phyloP scores from a whole-genome alignment of 2,113 vertebrate species.

The Taxidea taxus region DNA sequence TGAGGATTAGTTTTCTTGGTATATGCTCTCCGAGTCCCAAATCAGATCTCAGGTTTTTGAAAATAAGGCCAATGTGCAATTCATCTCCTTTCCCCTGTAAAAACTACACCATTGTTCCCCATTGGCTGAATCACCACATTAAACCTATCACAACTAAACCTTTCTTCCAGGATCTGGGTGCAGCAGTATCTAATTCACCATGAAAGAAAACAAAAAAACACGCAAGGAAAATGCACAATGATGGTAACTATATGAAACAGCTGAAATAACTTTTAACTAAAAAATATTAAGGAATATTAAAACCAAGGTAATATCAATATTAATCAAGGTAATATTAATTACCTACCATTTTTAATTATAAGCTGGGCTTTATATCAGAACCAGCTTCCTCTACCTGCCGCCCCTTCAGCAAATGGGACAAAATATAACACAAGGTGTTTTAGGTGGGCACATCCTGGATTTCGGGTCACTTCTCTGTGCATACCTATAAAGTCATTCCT shows the following conservation, averaged over 20 bases:
- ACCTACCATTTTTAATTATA: not conserved
- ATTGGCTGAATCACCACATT: not conserved
- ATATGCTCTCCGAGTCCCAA: not conserved
- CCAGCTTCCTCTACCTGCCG: not conserved
- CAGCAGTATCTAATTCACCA: not conserved
- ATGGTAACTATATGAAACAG: not conserved
- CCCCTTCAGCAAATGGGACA: not conserved
- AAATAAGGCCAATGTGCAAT: not conserved
- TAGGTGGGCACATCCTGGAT: not conserved
- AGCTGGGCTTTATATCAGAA: not conserved
- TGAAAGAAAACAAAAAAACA: not conserved
- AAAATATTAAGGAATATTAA: not conserved
- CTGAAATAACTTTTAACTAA: not conserved
- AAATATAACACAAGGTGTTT: not conserved
- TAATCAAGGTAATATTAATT: not conserved
- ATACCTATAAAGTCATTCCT: not conserved
- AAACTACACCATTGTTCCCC: not conserved
- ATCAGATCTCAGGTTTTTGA: not conserved
- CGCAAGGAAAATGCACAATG: not conserved
- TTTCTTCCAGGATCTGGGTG: not conserved
- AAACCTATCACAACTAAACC: not conserved
- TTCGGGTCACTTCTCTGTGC: not conserved
- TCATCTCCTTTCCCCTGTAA: not conserved
- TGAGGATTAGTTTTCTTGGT: constrained; percentile 1
- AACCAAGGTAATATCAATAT: not conserved